phyloP scores from a whole-genome alignment of 2,888 invertebrate species.

The Arge pagana region DNA sequence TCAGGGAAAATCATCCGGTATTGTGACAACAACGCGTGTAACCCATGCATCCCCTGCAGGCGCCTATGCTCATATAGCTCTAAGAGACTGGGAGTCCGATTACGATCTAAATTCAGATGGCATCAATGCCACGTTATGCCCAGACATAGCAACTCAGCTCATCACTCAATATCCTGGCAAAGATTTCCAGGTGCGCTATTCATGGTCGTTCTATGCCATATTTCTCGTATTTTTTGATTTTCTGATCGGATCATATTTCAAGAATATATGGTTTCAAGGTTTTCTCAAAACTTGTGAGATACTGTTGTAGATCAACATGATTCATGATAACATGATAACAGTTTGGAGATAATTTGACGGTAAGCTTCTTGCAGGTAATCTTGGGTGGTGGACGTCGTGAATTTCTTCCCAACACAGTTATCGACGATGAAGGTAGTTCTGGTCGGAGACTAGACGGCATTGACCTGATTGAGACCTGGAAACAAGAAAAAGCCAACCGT shows the following conservation, averaged over 20 bases:
- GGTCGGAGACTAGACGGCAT: conserved; percentile 68
- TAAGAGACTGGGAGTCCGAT: conserved; percentile 77
- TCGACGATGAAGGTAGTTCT: conserved; percentile 61
- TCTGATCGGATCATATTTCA: too few species aligned
- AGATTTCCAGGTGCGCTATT: conserved; percentile 73
- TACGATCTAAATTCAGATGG: conserved; percentile 62
- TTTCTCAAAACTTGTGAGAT: too few species aligned
- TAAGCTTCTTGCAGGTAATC: conserved; percentile 72
- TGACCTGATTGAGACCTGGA: conserved; percentile 73
- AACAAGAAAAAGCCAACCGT: conserved; percentile 59
- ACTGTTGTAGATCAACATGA: too few species aligned
- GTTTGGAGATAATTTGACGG: too few species aligned
- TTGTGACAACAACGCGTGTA: conserved; percentile 78
- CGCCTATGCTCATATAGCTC: conserved; percentile 72
- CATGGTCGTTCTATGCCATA: too few species aligned
- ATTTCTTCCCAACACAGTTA: conserved; percentile 64
- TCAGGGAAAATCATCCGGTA: conserved; percentile 65
- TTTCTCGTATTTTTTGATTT: too few species aligned
- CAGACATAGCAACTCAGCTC: conserved; percentile 77
- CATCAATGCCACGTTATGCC: conserved; percentile 62
- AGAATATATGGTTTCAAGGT: too few species aligned
- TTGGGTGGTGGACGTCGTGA: conserved; percentile 76
- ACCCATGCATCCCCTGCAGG: conserved; percentile 82
- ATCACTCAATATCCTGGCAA: conserved; percentile 69
- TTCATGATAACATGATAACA: too few species aligned